Evolutionary conservation across 2,888 invertebrate species (phyloP).

Genomic region (Marronus borbonicus): DNA sequence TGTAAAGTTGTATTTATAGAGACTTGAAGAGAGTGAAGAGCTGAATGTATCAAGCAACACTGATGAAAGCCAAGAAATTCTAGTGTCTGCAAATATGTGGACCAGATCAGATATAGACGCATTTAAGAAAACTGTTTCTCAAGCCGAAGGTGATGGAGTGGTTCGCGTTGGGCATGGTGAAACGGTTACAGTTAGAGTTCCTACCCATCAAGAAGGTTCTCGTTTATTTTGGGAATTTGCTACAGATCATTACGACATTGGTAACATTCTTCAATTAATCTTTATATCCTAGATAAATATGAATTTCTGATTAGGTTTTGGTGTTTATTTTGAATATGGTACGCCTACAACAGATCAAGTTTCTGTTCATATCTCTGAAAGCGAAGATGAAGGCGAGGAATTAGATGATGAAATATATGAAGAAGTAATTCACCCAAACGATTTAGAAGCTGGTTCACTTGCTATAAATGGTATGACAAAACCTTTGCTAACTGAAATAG

Average conservation of each 20-base stretch:
- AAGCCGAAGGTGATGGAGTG: conserved; percentile 87
- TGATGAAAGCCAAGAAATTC: conserved; percentile 61
- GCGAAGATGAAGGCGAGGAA: conserved; percentile 89
- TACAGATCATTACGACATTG: conserved; percentile 97
- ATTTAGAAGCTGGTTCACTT: conserved; percentile 76
- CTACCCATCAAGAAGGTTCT: conserved; percentile 94
- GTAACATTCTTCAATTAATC: conserved; percentile 61
- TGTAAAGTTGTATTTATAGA: conserved; percentile 42
- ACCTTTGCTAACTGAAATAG: conserved; percentile 86
- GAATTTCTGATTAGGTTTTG: conserved; percentile 78
- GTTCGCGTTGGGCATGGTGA: conserved; percentile 97
- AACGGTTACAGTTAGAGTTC: conserved; percentile 96
- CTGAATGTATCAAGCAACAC: conserved; percentile 46
- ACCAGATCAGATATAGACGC: conserved; percentile 88
- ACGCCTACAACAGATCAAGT: conserved; percentile 87
- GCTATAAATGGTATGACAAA: conserved; percentile 62
- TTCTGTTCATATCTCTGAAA: conserved; percentile 96
- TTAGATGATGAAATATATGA: conserved; percentile 72
- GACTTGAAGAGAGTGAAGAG: conserved; percentile 52
- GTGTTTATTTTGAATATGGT: conserved; percentile 98
- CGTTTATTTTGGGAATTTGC: conserved; percentile 99
- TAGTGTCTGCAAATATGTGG: conserved; percentile 95
- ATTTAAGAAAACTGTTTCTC: conserved; percentile 91
- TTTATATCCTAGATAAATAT: background rate
- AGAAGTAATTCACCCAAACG: conserved; percentile 68